These are phyloP conservation scores for Helleia helle DNA, from an alignment of 2,888 invertebrate genomes.

Conservation along the genomic window DNA sequence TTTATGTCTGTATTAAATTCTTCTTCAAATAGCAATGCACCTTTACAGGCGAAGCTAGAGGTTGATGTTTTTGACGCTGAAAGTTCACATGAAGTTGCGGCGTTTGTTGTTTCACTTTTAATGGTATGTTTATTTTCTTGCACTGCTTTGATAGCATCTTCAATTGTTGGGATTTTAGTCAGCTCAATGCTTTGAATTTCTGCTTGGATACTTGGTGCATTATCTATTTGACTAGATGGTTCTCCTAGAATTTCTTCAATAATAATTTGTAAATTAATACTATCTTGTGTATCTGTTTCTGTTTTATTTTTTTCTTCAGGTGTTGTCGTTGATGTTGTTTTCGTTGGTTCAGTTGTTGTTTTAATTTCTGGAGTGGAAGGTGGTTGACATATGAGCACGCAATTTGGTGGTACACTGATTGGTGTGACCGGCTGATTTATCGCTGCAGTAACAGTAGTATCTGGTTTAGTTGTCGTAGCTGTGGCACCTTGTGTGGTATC, in stretches of 20 bases:
- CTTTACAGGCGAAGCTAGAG: conserved; percentile 62
- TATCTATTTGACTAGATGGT: too few relatives aligned
- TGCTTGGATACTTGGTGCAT: too few relatives aligned
- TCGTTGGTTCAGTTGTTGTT: not conserved
- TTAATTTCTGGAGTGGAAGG: not conserved
- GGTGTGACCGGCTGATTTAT: not conserved
- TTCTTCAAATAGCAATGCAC: conserved; percentile 77
- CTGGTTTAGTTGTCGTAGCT: conserved; percentile 10
- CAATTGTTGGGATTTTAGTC: too few relatives aligned
- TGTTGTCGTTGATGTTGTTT: not conserved
- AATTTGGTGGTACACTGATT: not conserved
- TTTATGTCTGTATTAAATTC: conserved; percentile 61
- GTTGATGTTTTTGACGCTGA: conserved; percentile 44
- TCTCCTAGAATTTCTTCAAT: too few relatives aligned
- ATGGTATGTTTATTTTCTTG: too few relatives aligned
- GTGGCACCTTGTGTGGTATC: conserved; percentile 4
- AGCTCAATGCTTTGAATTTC: too few relatives aligned
- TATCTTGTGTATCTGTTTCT: not conserved
- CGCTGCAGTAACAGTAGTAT: conserved; percentile 10
- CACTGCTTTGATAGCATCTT: too few relatives aligned
- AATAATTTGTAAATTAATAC: too few relatives aligned
- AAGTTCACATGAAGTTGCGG: conserved; percentile 28
- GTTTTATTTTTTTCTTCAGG: not conserved
- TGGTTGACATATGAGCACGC: conserved; percentile 1
- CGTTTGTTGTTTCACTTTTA: not conserved